Evolutionary conservation across 1,140 invertebrate species (phyloP), one percentile per base, ranked within the genome.

Genomic region (Drosophila seguyi): DNA sequence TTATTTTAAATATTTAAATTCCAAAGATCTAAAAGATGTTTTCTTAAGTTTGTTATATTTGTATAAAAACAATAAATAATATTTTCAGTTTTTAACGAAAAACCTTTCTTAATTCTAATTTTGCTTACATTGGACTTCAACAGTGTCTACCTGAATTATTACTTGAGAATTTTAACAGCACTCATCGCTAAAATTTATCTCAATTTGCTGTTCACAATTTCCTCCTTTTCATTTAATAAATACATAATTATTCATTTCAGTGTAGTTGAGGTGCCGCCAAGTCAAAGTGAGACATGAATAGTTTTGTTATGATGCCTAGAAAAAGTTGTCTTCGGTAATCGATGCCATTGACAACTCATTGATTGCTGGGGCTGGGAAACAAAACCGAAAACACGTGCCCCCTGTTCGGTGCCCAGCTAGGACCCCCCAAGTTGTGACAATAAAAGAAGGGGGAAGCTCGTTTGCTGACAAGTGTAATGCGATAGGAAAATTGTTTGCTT

Each of bases 321-420:
- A 13, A 36, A 44, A 65, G 38, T 42, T 38, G 53, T 41, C 29
- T 52, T n/a, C 16, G 76, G 85, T 80, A 87, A 88, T 87, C 76
- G 83, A 87, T 87, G 72, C 84, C 71, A 62, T 50, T 75, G 77
- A 80, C 78, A 81, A 42, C 27, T 77, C 31, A 38, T 44, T 57
- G 31, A 22, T 62, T 58, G 41, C 36, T 45, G 57, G 20, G 16
- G 3, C 2, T 18, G 44, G 14, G 29, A 8, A n/a, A 62, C 57
- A 27, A 11, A 38, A 18, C 31, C 52, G 18, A 39, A 29, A 29
- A 47, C 45, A 45, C 29, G 52, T 77, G 72, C 38, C 58, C 0
- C n/a, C 14, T 47, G 47, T 44, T 55, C 38, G 31, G 13, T 52
- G 48, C n/a, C 48, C 6, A 8, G 13, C 36, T 20, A 36, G 34